Percentiles rank a stretch among this genome's conserved stretches.
phyloP scores from a whole-genome alignment of 1,140 invertebrate genomes.

The Drosophila yakuba region DNA sequence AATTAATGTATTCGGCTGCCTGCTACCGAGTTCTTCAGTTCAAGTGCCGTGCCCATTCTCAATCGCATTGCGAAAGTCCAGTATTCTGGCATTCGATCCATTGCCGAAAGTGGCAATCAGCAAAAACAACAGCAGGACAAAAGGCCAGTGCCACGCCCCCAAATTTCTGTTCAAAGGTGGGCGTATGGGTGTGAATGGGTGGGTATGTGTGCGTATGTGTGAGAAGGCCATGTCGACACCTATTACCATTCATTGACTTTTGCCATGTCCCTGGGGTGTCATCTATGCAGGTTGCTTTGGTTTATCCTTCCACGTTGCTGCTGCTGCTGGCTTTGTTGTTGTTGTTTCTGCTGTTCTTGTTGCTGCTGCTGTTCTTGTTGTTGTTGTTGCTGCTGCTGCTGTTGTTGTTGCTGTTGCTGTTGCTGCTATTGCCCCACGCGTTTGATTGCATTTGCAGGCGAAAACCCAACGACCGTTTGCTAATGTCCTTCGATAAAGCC shows the following conservation, averaged over 20 bases:
- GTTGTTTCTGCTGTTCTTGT: conserved; percentile 4
- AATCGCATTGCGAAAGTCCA: conserved; percentile 6
- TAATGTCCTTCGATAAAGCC: conserved; percentile 83
- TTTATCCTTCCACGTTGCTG: conserved; percentile 44
- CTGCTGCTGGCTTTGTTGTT: conserved; percentile 15
- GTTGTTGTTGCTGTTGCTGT: conserved; percentile 7
- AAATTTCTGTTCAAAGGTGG: background rate
- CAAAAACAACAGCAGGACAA: conserved; percentile 75
- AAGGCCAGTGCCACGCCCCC: conserved; percentile 56
- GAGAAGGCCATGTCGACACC: conserved; percentile 75
- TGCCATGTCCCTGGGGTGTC: conserved; percentile 82
- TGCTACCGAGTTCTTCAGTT: conserved; percentile 1
- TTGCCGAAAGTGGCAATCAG: conserved; percentile 79
- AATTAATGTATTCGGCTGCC: conserved; percentile 72
- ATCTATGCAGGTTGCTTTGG: conserved; percentile 82
- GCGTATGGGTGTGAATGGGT: too few relatives aligned
- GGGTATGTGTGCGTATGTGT: background rate
- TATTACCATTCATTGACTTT: conserved; percentile 83
- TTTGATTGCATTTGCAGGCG: conserved; percentile 81
- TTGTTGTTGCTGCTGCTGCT: background rate
- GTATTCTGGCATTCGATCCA: conserved; percentile 60
- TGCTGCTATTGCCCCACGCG: conserved; percentile 48
- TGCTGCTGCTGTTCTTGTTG: background rate
- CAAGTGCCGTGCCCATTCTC: background rate
- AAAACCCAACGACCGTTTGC: conserved; percentile 74